phyloP scores from a whole-genome alignment of 2,888 invertebrate species.

The Melanotus villosus region DNA sequence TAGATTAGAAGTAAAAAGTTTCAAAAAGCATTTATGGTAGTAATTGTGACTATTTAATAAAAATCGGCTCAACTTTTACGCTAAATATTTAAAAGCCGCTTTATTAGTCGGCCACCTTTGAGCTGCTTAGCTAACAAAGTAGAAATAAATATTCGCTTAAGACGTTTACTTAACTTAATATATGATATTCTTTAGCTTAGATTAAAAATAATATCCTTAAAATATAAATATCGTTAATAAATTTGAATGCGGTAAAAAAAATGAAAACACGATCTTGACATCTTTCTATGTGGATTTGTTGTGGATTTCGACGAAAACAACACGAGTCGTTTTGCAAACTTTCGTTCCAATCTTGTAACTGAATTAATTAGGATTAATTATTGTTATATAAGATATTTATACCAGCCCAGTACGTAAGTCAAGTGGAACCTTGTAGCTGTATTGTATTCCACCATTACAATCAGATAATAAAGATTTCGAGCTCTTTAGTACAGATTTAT shows the following conservation, averaged over 20 bases:
- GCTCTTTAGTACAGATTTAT: not conserved
- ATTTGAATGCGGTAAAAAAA: slow-evolving; percentile 27
- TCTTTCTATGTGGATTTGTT: slow-evolving; percentile 6
- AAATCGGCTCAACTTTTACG: slow-evolving; percentile 7
- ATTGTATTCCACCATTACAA: slow-evolving; percentile 42
- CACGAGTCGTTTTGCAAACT: not conserved
- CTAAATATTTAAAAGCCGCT: not conserved
- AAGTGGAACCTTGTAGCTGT: slow-evolving; percentile 36
- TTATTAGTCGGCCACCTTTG: not conserved
- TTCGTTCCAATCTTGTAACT: slow-evolving; percentile 8
- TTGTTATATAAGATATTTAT: slow-evolving; percentile 39
- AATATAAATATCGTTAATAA: slow-evolving; percentile 2
- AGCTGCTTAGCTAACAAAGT: slow-evolving; percentile 14
- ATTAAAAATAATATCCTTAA: slow-evolving; percentile 1
- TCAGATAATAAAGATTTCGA: slow-evolving; percentile 36
- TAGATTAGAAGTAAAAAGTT: slow-evolving; percentile 1
- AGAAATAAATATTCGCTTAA: not conserved
- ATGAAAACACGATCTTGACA: slow-evolving; percentile 38
- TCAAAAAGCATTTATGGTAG: not conserved
- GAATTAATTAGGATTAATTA: slow-evolving; percentile 22
- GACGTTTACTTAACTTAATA: not conserved
- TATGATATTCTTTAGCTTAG: slow-evolving; percentile 25
- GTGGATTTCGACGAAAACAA: not conserved
- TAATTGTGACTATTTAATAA: not conserved
- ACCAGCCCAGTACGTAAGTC: slow-evolving; percentile 26